Conservation (phyloP, 2,888 invertebrate species). For the Patella ulyssiponensis region DNA sequence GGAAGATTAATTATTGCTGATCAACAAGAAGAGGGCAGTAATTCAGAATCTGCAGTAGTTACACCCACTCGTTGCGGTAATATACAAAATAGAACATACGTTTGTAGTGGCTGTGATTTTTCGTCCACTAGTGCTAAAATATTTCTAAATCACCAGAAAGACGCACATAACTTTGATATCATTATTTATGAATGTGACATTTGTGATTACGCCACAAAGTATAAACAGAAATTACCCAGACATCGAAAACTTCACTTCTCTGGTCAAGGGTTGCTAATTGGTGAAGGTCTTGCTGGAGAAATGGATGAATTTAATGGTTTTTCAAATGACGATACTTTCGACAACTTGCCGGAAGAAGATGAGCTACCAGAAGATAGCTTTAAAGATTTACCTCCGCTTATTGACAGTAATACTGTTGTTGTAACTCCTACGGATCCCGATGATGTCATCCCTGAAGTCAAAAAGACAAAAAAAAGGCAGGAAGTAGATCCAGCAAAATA, state of each 20-base stretch:
- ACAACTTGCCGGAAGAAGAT: slow-evolving; percentile 48
- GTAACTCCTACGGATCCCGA: slow-evolving; percentile 8
- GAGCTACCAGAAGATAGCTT: slow-evolving; percentile 23
- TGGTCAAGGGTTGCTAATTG: slow-evolving; percentile 41
- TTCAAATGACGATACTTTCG: slow-evolving; percentile 39
- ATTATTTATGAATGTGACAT: slow-evolving; percentile 64
- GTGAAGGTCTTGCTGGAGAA: slow-evolving; percentile 13
- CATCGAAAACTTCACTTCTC: slow-evolving; percentile 61
- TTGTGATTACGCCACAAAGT: slow-evolving; percentile 67
- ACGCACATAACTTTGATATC: slow-evolving; percentile 56
- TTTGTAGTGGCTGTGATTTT: slow-evolving; percentile 54
- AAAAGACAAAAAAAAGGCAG: slow-evolving; percentile 62
- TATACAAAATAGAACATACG: slow-evolving; percentile 60
- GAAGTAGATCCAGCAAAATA: slow-evolving; percentile 69
- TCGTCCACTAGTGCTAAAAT: slow-evolving; percentile 56
- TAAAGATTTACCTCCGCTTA: slow-evolving; percentile 6
- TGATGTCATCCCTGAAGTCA: slow-evolving; percentile 36
- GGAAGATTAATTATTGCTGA: slow-evolving; percentile 53
- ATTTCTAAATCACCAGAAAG: slow-evolving; percentile 60
- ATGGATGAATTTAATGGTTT: slow-evolving; percentile 41
- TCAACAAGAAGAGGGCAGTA: slow-evolving; percentile 24
- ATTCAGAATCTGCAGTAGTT: slow-evolving; percentile 17
- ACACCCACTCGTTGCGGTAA: slow-evolving; percentile 52
- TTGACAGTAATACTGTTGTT: slow-evolving; percentile 15
- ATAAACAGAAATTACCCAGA: slow-evolving; percentile 63